A percentile compares a stretch with the other conserved stretches of the same genome.
These are phyloP conservation scores for Ianthella basta DNA, from an alignment of 37 sponge, comb jelly and placozoan genomes.

Conservation along the genomic window DNA sequence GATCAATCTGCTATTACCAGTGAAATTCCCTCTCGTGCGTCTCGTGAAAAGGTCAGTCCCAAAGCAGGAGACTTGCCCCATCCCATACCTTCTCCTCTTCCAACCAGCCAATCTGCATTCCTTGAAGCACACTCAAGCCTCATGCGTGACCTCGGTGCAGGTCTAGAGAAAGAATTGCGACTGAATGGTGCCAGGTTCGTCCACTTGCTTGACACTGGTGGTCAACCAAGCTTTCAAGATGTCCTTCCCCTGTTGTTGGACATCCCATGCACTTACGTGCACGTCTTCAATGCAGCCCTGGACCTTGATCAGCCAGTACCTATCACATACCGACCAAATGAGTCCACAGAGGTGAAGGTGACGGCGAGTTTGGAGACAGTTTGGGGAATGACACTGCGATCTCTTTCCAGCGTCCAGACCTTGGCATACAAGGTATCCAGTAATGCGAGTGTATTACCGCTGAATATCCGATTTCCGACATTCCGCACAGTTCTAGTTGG, in stretches of 20 bases:
- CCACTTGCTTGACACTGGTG: conserved; percentile 22
- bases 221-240: conserved; percentile 17
- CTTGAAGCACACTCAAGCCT: not conserved
- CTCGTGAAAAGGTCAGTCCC: too few species aligned
- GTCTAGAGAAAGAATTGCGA: not conserved
- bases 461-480: too few species aligned
- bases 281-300: conserved; percentile 2
- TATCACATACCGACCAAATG: conserved; percentile 8
- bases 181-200: not conserved
- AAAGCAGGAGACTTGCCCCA: too few species aligned
- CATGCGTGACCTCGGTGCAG: not conserved
- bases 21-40: too few species aligned
- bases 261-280: not conserved
- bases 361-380: not conserved
- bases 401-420: not conserved
- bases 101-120: not conserved
- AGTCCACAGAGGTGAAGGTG: not conserved
- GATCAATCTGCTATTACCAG: too few species aligned
- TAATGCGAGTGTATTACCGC: not conserved
- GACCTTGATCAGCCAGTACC: not conserved
- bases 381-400: not conserved
- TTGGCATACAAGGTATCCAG: not conserved
- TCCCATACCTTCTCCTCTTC: too few species aligned
- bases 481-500: too few species aligned
- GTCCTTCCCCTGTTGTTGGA: conserved; percentile 5